These are phyloP conservation scores for Aspidoscelis tigris DNA, from an alignment of 2,113 vertebrate species.

Conservation along the genomic window DNA sequence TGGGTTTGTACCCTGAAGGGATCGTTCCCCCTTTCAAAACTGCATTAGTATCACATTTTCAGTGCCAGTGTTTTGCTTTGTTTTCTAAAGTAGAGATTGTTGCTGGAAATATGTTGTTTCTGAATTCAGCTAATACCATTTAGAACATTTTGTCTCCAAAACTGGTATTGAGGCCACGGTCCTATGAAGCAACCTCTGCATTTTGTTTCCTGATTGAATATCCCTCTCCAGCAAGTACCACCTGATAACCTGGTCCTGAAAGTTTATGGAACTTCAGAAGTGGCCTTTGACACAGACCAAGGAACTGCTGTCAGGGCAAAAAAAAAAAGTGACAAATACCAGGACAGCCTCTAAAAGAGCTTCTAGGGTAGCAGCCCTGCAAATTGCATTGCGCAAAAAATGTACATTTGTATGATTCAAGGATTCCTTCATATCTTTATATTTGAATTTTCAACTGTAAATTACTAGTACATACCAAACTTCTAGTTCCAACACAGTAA, in stretches of 20 bases:
- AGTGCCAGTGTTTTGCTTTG: slow-evolving; percentile 29
- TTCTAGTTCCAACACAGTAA: background rate
- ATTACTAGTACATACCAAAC: background rate
- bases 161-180: slow-evolving; percentile 21
- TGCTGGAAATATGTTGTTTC: slow-evolving; percentile 20
- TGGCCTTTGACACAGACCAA: background rate
- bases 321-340: background rate
- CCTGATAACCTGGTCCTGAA: background rate
- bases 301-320: background rate
- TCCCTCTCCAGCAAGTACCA: background rate
- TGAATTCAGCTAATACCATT: slow-evolving; percentile 52
- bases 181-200: background rate
- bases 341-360: background rate
- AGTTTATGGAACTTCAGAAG: background rate
- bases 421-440: background rate
- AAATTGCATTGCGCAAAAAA: slow-evolving; percentile 38
- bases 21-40: background rate
- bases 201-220: background rate
- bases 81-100: slow-evolving; percentile 11
- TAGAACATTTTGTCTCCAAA: slow-evolving; percentile 52
- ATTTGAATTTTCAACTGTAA: background rate
- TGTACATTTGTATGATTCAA: slow-evolving; percentile 24
- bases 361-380: slow-evolving; percentile 39
- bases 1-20: background rate
- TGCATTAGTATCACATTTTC: background rate